These are phyloP conservation scores for Sus cebifrons DNA, from an alignment of 2,797 vertebrate genomes.

Conservation along the genomic window DNA sequence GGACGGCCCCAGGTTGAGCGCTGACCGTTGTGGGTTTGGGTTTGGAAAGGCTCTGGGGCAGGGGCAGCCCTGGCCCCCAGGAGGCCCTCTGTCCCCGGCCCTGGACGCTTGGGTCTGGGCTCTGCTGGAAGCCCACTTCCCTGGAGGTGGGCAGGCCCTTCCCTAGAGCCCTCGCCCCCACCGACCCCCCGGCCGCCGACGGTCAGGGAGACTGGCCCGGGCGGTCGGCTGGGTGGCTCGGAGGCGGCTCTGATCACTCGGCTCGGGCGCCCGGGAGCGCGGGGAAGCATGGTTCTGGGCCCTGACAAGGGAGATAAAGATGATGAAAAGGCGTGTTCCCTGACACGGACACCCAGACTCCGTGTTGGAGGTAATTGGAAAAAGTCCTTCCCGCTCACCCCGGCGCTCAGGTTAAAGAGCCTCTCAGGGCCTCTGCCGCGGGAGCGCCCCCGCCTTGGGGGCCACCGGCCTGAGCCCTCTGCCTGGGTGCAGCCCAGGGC, in stretches of 20 bases:
- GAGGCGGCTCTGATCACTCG: too few relatives aligned
- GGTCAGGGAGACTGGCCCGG: neutral
- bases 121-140: neutral
- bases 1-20: neutral
- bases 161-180: rapidly evolving
- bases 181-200: rapidly evolving
- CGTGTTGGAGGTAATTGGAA: neutral
- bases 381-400: neutral
- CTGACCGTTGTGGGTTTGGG: rapidly evolving
- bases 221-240: rapidly evolving
- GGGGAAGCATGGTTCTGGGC: neutral
- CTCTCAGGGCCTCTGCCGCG: rapidly evolving
- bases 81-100: neutral
- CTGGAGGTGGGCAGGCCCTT: neutral
- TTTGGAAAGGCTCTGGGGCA: neutral
- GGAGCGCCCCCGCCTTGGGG: rapidly evolving
- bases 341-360: neutral
- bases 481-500: neutral
- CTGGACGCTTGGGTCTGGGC: neutral
- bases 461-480: rapidly evolving
- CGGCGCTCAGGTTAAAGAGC: rapidly evolving
- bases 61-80: neutral
- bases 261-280: rapidly evolving
- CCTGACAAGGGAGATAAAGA: neutral
- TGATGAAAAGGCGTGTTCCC: neutral